Percentiles rank a stretch among this genome's conserved stretches.
These are phyloP conservation scores for Pipra filicauda DNA, from an alignment of 2,113 vertebrate species.

Conservation along the genomic window DNA sequence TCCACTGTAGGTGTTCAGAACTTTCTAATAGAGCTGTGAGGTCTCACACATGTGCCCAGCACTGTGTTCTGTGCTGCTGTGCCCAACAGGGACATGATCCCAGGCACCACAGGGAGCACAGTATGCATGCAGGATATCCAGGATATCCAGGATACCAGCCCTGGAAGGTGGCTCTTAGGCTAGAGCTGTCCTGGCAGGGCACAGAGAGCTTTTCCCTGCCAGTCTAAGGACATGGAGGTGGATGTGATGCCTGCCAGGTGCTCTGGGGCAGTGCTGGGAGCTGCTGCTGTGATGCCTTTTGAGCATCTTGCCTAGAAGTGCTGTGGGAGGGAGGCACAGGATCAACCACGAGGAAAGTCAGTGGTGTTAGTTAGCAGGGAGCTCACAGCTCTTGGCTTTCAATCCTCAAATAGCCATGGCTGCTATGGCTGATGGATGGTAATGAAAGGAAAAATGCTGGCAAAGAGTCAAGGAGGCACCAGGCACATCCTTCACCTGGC, in stretches of 20 bases:
- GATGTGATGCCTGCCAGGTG: background rate
- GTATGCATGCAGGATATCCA: fast-evolving
- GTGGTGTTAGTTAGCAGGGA: background rate
- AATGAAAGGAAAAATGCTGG: background rate
- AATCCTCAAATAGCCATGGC: background rate
- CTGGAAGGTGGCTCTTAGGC: background rate
- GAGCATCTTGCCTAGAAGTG: background rate
- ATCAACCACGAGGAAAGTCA: background rate
- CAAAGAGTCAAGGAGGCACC: background rate
- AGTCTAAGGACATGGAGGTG: background rate
- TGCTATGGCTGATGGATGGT: background rate
- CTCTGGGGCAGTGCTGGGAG: background rate
- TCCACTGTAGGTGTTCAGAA: too few relatives aligned
- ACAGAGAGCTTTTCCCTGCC: background rate
- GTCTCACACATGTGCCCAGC: fast-evolving
- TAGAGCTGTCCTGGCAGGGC: background rate
- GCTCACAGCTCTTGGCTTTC: background rate
- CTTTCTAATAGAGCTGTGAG: background rate
- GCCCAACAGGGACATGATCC: fast-evolving
- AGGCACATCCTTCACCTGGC: background rate
- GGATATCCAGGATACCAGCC: fast-evolving
- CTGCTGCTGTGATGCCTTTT: background rate
- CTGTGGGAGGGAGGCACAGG: background rate
- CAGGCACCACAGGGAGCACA: fast-evolving
- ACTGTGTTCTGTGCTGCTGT: background rate